A percentile compares a stretch with the other conserved stretches of the same genome.
Conservation (phyloP, 2,888 invertebrate species). For the Cepaea hortensis region DNA sequence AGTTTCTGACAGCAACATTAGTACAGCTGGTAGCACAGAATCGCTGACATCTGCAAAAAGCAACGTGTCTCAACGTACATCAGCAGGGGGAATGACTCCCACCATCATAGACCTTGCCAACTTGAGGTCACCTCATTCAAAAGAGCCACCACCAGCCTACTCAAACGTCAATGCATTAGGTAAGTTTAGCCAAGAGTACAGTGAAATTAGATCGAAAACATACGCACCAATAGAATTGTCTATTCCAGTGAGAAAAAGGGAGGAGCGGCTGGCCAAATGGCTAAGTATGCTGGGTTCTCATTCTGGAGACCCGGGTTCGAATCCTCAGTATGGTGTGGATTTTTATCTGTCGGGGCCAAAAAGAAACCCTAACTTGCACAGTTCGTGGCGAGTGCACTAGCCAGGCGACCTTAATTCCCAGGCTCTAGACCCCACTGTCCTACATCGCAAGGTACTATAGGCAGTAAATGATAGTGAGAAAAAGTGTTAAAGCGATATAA, state of each 20-base stretch:
- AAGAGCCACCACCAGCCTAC: conserved; percentile 54
- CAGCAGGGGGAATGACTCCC: conserved; percentile 42
- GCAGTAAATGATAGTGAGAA: no score
- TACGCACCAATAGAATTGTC: not conserved
- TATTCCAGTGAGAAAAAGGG: not conserved
- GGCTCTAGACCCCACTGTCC: no score
- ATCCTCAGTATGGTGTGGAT: no score
- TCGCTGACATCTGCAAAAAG: conserved; percentile 81
- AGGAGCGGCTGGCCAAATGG: no score
- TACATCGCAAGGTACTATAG: no score
- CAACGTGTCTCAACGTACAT: conserved; percentile 55
- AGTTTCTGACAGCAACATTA: conserved; percentile 68
- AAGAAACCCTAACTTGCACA: no score
- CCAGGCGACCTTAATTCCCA: no score
- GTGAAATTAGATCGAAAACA: not conserved
- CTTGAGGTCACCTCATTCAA: conserved; percentile 50
- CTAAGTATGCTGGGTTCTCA: no score
- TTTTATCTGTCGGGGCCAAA: no score
- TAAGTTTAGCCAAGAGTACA: conserved; percentile 43
- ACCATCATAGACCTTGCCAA: conserved; percentile 48
- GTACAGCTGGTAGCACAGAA: conserved; percentile 88
- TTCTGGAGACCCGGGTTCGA: no score
- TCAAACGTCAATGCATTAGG: conserved; percentile 64
- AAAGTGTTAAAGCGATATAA: no score
- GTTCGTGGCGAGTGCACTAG: no score